A percentile compares a stretch with the other conserved stretches of the same genome.
Conservation (phyloP, 1,140 invertebrate species). For the Bradysia coprophila region DNA sequence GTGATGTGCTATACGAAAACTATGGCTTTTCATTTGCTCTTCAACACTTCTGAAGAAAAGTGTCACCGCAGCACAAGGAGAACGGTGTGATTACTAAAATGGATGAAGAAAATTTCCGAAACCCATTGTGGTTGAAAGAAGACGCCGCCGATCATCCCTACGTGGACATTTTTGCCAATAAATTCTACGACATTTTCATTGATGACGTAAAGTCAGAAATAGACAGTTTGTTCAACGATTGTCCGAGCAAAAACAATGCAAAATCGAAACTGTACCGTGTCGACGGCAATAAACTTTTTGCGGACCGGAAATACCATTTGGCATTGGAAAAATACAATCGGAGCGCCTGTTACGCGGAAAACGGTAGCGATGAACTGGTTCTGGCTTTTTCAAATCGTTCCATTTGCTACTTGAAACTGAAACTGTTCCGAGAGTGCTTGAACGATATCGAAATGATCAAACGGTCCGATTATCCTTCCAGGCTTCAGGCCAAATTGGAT, state of each 20-base stretch:
- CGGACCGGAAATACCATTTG: neutral
- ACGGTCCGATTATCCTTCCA: neutral
- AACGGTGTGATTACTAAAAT: too few relatives aligned
- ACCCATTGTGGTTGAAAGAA: neutral
- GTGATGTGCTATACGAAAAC: too few relatives aligned
- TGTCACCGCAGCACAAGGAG: too few relatives aligned
- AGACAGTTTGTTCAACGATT: too few relatives aligned
- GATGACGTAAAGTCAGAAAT: neutral
- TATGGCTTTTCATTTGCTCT: too few relatives aligned
- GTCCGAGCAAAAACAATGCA: neutral
- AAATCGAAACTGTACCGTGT: neutral
- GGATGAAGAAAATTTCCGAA: too few relatives aligned
- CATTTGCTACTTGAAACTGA: neutral
- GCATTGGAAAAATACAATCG: neutral
- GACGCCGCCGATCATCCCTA: neutral
- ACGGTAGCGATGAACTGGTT: neutral
- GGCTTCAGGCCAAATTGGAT: neutral
- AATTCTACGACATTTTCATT: neutral
- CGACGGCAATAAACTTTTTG: neutral
- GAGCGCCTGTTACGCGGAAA: neutral
- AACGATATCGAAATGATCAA: neutral
- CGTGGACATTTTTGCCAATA: neutral
- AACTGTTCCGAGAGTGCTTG: neutral
- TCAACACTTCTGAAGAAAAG: too few relatives aligned
- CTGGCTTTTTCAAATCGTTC: neutral